phyloP scores from a whole-genome alignment of 2,888 invertebrate species.

The Epinotia brunnichana region DNA sequence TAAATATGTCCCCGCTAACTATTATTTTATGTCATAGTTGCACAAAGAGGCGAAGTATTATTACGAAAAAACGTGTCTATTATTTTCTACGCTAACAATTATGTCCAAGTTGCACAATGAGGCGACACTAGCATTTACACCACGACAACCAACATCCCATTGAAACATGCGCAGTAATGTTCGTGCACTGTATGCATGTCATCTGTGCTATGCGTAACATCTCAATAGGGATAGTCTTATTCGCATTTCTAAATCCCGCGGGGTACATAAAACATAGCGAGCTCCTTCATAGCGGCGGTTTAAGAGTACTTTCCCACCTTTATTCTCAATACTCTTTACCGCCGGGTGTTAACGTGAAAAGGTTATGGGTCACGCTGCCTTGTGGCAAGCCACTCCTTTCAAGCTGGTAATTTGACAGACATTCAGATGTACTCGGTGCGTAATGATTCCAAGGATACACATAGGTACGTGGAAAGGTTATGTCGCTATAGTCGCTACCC shows the following conservation, averaged over 20 bases:
- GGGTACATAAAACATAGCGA: background rate
- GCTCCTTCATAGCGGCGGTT: background rate
- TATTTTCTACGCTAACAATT: conserved; percentile 11
- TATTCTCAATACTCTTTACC: too few species aligned
- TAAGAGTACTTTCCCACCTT: too few species aligned
- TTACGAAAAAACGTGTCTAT: background rate
- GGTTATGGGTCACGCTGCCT: too few species aligned
- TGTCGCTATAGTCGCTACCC: too few species aligned
- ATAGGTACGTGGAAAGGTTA: too few species aligned
- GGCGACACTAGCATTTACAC: conserved; percentile 54
- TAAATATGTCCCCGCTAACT: background rate
- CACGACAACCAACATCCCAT: conserved; percentile 63
- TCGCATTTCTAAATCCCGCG: conserved; percentile 63
- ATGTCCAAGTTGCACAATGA: conserved; percentile 3
- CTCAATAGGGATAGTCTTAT: conserved; percentile 75
- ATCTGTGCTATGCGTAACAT: conserved; percentile 66
- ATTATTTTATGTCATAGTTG: background rate
- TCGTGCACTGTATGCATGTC: conserved; percentile 67
- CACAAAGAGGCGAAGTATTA: background rate
- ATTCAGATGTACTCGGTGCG: too few species aligned
- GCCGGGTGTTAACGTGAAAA: too few species aligned
- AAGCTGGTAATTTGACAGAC: too few species aligned
- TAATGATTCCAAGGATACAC: too few species aligned
- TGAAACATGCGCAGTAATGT: conserved; percentile 62
- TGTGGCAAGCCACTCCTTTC: too few species aligned